These are phyloP conservation scores for Drosophila diplacantha DNA, from an alignment of 2,888 invertebrate genomes.

Conservation along the genomic window DNA sequence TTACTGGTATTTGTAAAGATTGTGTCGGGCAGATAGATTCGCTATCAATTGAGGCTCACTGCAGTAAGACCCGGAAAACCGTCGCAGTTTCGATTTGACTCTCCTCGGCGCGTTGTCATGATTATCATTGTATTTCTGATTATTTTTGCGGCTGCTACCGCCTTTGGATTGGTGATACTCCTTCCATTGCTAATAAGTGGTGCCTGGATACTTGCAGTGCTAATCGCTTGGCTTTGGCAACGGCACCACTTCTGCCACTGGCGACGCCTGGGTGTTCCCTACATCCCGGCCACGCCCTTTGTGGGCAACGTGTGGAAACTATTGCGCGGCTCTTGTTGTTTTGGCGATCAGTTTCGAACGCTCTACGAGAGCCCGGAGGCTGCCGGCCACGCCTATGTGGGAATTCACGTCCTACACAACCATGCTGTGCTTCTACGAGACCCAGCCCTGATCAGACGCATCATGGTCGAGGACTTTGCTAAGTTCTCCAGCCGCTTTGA, in stretches of 20 bases:
- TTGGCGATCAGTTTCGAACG: constrained; percentile 72
- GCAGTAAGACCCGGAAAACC: neutral
- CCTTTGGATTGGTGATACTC: constrained; percentile 1
- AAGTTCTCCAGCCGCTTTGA: constrained; percentile 74
- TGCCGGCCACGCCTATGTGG: constrained; percentile 61
- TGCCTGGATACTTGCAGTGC: neutral
- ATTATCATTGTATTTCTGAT: neutral
- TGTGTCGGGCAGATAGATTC: constrained; percentile 3
- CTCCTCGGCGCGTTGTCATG: constrained; percentile 10
- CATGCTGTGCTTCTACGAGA: constrained; percentile 77
- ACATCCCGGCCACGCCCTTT: constrained; percentile 72
- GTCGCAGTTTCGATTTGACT: constrained; percentile 12
- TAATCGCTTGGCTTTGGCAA: constrained; percentile 74
- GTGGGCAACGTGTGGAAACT: constrained; percentile 77
- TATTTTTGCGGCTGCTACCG: constrained; percentile 4
- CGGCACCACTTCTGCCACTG: constrained; percentile 59
- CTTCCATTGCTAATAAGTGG: neutral
- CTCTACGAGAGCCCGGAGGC: constrained; percentile 66
- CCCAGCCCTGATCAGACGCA: constrained; percentile 77
- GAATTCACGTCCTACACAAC: constrained; percentile 78
- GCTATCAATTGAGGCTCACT: constrained; percentile 9
- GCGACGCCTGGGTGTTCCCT: constrained; percentile 71
- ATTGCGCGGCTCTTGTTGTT: constrained; percentile 64
- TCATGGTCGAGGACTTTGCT: constrained; percentile 78
- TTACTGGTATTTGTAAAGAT: neutral